Evolutionary conservation across 2,888 invertebrate genomes (phyloP).

Genomic region (Pilophorus perplexus): DNA sequence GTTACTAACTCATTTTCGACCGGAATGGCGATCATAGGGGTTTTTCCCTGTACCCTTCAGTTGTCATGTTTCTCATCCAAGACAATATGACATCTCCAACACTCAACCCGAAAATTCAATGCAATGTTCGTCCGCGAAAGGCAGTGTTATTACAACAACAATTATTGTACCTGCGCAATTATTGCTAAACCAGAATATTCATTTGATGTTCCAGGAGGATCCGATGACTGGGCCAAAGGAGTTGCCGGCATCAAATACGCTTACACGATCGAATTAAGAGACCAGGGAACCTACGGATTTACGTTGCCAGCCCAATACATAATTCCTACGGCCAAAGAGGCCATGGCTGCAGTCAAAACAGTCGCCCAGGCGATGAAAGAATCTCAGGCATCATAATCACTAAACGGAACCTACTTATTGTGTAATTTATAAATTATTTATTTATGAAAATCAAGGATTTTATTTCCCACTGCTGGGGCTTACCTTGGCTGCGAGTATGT

Average conservation of each 20-base stretch:
- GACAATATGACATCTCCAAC: too few species aligned
- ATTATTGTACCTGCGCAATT: too few species aligned
- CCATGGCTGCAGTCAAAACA: slow-evolving; percentile 72
- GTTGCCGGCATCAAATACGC: slow-evolving; percentile 69
- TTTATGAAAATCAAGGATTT: too few species aligned
- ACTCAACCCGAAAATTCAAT: too few species aligned
- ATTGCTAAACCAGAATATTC: too few species aligned
- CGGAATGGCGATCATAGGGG: too few species aligned
- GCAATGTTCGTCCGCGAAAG: too few species aligned
- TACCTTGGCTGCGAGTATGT: slow-evolving; percentile 53
- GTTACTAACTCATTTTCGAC: too few species aligned
- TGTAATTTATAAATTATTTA: background rate
- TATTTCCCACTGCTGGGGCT: too few species aligned
- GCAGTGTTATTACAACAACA: too few species aligned
- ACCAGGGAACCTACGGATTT: slow-evolving; percentile 74
- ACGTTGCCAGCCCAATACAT: slow-evolving; percentile 73
- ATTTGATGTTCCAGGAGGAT: slow-evolving; percentile 65
- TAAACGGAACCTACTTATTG: background rate
- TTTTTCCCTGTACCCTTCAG: too few species aligned
- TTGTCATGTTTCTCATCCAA: too few species aligned
- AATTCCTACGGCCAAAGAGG: slow-evolving; percentile 70
- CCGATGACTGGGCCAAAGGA: slow-evolving; percentile 78
- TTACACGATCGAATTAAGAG: slow-evolving; percentile 72
- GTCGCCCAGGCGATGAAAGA: slow-evolving; percentile 54
- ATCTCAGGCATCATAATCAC: background rate